Base-by-base conservation (phyloP, 2,797 vertebrate species). In the Gambusia yucatana region DNA sequence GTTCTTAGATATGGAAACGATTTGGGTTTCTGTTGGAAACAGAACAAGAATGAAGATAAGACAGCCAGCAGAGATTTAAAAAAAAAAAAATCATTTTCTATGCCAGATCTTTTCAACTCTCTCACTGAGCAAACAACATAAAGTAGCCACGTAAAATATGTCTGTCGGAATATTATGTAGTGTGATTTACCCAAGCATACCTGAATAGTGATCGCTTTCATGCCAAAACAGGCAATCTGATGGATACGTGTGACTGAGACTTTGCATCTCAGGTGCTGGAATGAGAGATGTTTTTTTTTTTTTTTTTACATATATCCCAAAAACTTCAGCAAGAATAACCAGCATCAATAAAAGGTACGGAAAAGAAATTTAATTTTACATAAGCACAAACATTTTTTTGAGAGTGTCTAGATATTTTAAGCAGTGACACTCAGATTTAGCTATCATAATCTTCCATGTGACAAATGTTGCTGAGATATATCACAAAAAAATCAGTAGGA, bases 1-100 rank as follows among this genome's bases (percentile, higher is more conserved):
- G 46, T 14, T 7, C n/a, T 61, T 57, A 71, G 25, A n/a, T 46
- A 28, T 59, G 72, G 76, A 80, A 52, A 55, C 78, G 43, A 67
- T 81, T 6, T 61, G 71, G 63, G 7, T 57, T 75, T 33, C 47
- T 72, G 22, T 48, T 82, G 30, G 36, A 80, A 79, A 82, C 41
- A 77, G 47, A 76, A 73, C 33, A 73, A 41, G 48, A 72, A 57
- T 10, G 36, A 77, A 71, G 59, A 39, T 43, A 43, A 63, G 47
- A 67, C 50, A 77, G 47, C 67, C 74, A 20, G 4, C 36, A 50
- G 33, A 30, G 13, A 33, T 59, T 73, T 46, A 44, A 80, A 77
- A 6, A 36, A 33, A 57, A 57, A 33, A 17, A 65, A 25, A 65
- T 22, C 8, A 7, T 43, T 69, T 69, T 69, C 39, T 25, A 69